Base-by-base conservation (phyloP, 2,113 vertebrate species). In the Hoplias malabaricus region DNA sequence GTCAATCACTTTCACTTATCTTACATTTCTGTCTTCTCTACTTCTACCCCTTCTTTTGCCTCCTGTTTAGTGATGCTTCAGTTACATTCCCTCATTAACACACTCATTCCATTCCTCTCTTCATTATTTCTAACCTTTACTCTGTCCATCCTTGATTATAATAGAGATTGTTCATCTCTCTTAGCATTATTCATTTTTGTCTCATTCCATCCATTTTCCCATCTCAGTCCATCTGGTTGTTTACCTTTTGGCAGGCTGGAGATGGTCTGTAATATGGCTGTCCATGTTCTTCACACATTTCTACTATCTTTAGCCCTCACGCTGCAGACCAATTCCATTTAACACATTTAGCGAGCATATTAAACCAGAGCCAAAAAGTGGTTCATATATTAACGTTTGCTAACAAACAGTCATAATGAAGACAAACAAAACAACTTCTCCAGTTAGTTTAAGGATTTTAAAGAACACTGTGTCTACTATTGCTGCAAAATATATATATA, bases 181-280 rank as follows among this genome's bases (percentile, higher is more conserved):
- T 21, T 43, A 25, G 53, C n/a, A 21, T 40, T 13, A 25, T 63
- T 40, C 27, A 13, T 31, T 56, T 27, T 33, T 66, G 62, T 23
- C 54, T 66, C 19, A 19, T 21, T 59, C 2, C 34, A 31, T 33
- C 34, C 66, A 4, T n/a, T 70, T 56, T 33, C n/a, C 36, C 43
- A 29, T 53, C 31, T 53, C 75, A 73, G 78, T 83, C 86, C 86
- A 87, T 90, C 87, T 89, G 87, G 86, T 83, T 88, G 82, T 86
- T 86, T 88, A 88, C 86, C 85, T 89, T 85, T 89, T 83, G 84
- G 85, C 84, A 87, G 80, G 87, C 82, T 82, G 27, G 53, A 73
- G 34, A 54, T 50, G 56, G 67, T 87, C 81, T 61, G 21, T 69
- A 75, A 71, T 78, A 56, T 69, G 16, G 62, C 33, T 62, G 56